Base-by-base conservation (phyloP, 2,888 invertebrate species). In the Trichopria drosophilae region DNA sequence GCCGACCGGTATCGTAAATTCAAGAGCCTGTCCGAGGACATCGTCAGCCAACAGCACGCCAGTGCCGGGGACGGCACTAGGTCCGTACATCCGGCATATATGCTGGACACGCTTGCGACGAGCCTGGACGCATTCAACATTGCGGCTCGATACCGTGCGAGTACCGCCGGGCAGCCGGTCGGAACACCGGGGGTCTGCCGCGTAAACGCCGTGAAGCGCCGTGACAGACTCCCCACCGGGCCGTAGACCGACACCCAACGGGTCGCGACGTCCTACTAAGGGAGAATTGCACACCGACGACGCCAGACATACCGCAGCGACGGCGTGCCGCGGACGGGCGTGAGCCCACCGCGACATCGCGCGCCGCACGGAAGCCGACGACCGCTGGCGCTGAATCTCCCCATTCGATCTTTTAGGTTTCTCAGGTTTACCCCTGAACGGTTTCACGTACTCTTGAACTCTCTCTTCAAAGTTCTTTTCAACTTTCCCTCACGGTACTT, bases 401-500 rank as follows among this genome's bases (percentile, higher is more conserved):
- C 72, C 72, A 73, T 73, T 75, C 73, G 70, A 72, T 74, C 75
- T 75, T 77, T 78, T 75, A 75, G 77, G 77, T 77, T 82, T 81
- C 78, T 81, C 81, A 77, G 80, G 77, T 76, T 79, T 78, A 77
- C 77, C 77, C 75, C 76, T 77, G 78, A 76, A 75, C 78, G 76
- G 77, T 79, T 76, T 76, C 78, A 79, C 78, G 65, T 63, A 63
- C 64, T 63, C 58, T 66, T 65, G 57, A 63, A 66, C 64, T 66
- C 64, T 67, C 65, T 83, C 79, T 83, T 82, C 81, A 82, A 81
- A 83, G 82, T 83, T 78, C 82, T 84, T 82, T 82, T 80, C 82
- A 83, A 77, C 83, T 84, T 84, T 84, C 82, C 82, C 81, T 84
- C 82, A 81, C 82, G 81, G 80, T 80, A 81, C 80, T 81, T 80